Percentiles rank a stretch among this genome's conserved stretches.
Evolutionary conservation across 2,888 invertebrate species (phyloP).

Genomic region (Morpho deidamia): DNA sequence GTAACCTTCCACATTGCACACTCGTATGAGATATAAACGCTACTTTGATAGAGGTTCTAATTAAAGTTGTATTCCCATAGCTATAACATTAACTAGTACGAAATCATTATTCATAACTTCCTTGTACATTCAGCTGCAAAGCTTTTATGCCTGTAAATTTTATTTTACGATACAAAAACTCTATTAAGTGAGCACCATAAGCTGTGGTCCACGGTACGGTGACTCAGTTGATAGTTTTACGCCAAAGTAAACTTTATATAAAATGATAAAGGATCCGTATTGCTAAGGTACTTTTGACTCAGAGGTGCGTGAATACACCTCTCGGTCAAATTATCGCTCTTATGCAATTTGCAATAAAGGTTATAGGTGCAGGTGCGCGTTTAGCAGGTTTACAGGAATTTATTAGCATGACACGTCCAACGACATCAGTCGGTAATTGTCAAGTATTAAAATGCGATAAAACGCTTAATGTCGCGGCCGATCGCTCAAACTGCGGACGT

Average conservation of each 20-base stretch:
- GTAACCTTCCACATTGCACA: conserved; percentile 7
- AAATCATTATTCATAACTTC: conserved; percentile 8
- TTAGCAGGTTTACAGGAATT: conserved; percentile 16
- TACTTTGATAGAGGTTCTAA: conserved; percentile 13
- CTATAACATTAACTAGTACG: conserved; percentile 6
- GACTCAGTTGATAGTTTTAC: conserved; percentile 1
- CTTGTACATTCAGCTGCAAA: conserved; percentile 1
- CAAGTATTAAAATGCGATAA: conserved; percentile 52
- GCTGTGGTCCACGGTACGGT: not conserved
- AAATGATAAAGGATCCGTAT: conserved; percentile 3
- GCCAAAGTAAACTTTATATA: conserved; percentile 9
- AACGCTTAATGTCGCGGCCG: conserved; percentile 44
- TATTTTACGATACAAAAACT: not conserved
- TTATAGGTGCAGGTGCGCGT: conserved; percentile 5
- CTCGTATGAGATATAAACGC: conserved; percentile 5
- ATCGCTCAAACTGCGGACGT: conserved; percentile 45
- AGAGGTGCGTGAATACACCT: conserved; percentile 1
- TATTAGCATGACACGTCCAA: conserved; percentile 23
- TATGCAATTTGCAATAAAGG: conserved; percentile 12
- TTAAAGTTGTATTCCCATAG: conserved; percentile 1
- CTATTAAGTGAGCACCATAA: not conserved
- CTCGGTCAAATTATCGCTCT: not conserved
- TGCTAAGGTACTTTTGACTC: conserved; percentile 3
- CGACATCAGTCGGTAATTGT: conserved; percentile 42
- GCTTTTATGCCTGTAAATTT: not conserved